Percentiles rank a stretch among this genome's conserved stretches.
Conservation (phyloP, 1,140 invertebrate species). For the Bombyx mandarina region DNA sequence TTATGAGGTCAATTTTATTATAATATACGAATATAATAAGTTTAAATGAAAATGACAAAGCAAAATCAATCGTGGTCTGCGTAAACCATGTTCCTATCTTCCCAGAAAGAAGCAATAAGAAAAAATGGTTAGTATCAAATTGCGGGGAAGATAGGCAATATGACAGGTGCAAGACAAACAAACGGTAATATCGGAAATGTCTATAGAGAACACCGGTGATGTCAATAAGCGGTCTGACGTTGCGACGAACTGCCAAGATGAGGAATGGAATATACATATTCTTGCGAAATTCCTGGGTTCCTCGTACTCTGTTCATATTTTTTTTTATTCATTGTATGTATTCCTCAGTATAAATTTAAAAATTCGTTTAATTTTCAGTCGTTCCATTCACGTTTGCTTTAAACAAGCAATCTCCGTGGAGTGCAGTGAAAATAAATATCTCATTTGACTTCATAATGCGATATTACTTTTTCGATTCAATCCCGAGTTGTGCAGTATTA, state of each 20-base stretch:
- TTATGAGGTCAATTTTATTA: too few species aligned
- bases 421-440: constrained; percentile 49
- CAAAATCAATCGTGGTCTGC: constrained; percentile 23
- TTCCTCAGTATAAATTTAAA: too few species aligned
- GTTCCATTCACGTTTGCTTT: constrained; percentile 31
- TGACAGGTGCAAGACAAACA: constrained; percentile 34
- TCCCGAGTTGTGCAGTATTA: constrained; percentile 18
- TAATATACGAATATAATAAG: too few species aligned
- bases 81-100: constrained; percentile 17
- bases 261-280: constrained; percentile 6
- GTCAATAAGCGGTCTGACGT: constrained; percentile 28
- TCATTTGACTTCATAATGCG: constrained; percentile 50
- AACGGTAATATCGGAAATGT: constrained; percentile 44
- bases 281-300: too few species aligned
- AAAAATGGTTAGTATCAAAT: constrained; percentile 21
- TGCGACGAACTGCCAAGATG: constrained; percentile 26
- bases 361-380: too few species aligned
- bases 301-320: too few species aligned
- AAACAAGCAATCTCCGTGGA: constrained; percentile 29
- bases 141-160: constrained; percentile 23
- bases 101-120: constrained; percentile 25
- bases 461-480: constrained; percentile 25
- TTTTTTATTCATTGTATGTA: too few species aligned
- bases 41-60: constrained; percentile 17
- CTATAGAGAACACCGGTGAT: constrained; percentile 27